Evolutionary conservation across 1,140 invertebrate species (phyloP).

Genomic region (Cyphomyrmex costatus): DNA sequence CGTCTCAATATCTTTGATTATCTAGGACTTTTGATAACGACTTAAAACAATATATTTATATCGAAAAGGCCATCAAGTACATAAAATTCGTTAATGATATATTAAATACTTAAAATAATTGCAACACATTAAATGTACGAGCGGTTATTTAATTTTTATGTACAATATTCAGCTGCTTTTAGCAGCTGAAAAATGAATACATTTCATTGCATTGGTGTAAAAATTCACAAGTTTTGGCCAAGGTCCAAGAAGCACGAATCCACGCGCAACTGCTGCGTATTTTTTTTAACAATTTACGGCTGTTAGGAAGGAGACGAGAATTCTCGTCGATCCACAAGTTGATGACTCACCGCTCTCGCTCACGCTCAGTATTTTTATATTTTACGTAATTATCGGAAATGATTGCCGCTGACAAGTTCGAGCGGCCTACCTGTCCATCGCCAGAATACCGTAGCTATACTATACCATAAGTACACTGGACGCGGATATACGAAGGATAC

Average conservation of each 20-base stretch:
- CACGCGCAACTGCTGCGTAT: not conserved
- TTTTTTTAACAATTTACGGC: slow-evolving; percentile 24
- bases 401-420: slow-evolving; percentile 58
- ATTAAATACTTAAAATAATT: not conserved
- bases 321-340: not conserved
- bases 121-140: not conserved
- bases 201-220: slow-evolving; percentile 5
- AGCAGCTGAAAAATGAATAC: not conserved
- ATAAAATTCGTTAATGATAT: not conserved
- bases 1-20: too few species aligned
- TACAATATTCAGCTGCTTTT: not conserved
- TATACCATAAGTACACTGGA: slow-evolving; percentile 20
- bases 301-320: slow-evolving; percentile 17
- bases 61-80: not conserved
- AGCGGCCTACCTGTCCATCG: slow-evolving; percentile 41
- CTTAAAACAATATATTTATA: too few species aligned
- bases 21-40: too few species aligned
- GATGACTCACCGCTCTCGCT: slow-evolving; percentile 38
- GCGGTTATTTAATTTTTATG: not conserved
- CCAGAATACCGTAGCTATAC: slow-evolving; percentile 17
- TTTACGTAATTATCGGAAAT: slow-evolving; percentile 57
- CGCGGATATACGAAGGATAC: slow-evolving; percentile 26
- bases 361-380: slow-evolving; percentile 28
- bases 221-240: slow-evolving; percentile 29
- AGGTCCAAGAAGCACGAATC: not conserved